These are phyloP conservation scores for Whitmania pigra DNA, from an alignment of 1,140 invertebrate genomes.

Conservation along the genomic window DNA sequence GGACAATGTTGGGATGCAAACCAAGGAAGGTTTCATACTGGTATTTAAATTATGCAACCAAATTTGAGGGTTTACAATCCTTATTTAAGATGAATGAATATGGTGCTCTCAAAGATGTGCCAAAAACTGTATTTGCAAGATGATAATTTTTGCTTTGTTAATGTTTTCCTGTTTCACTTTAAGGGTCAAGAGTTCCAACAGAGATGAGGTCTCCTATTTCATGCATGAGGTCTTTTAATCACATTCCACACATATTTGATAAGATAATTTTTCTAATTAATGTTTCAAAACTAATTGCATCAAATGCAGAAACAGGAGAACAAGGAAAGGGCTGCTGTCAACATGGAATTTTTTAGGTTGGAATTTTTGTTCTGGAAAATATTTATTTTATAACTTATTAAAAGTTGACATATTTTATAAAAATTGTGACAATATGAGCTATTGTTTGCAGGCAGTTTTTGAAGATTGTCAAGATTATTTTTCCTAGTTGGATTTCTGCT, in stretches of 20 bases:
- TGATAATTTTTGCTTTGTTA: too few species aligned
- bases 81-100: too few species aligned
- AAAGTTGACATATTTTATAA: not conserved
- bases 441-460: constrained; percentile 51
- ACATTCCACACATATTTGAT: not conserved
- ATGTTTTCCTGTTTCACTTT: too few species aligned
- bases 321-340: constrained; percentile 66
- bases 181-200: too few species aligned
- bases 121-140: too few species aligned
- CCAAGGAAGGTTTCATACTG: too few species aligned
- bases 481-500: constrained; percentile 54
- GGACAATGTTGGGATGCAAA: too few species aligned
- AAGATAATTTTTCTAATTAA: not conserved
- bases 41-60: too few species aligned
- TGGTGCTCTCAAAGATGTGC: too few species aligned
- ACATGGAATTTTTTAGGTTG: constrained; percentile 60
- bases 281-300: not conserved
- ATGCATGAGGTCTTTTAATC: constrained; percentile 7
- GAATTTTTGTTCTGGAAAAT: constrained; percentile 13
- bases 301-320: constrained; percentile 25
- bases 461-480: constrained; percentile 63
- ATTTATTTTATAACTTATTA: not conserved
- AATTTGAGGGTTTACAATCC: too few species aligned
- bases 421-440: not conserved
- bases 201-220: constrained; percentile 7